Evolutionary conservation across 1,140 invertebrate species (phyloP).

Genomic region (Cyphomyrmex costatus): DNA sequence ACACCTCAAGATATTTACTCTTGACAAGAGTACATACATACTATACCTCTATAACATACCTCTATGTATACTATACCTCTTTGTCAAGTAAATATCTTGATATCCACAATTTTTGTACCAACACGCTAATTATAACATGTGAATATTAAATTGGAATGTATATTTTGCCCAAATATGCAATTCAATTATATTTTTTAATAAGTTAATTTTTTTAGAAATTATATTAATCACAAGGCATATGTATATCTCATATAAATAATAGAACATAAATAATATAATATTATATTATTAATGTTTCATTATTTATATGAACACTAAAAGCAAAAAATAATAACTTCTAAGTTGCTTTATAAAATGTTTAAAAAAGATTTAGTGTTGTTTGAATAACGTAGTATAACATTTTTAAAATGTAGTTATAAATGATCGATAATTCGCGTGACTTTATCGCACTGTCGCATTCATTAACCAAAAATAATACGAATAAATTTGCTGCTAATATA

Average conservation of each 20-base stretch:
- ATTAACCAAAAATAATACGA: conserved; percentile 31
- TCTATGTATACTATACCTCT: background rate
- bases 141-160: background rate
- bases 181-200: background rate
- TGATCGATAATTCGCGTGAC: background rate
- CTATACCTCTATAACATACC: too few species aligned
- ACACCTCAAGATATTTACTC: background rate
- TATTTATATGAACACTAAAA: background rate
- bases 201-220: background rate
- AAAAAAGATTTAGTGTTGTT: background rate
- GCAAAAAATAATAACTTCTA: background rate
- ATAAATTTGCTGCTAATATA: conserved; percentile 36
- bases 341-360: background rate
- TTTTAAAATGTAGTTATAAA: conserved; percentile 9
- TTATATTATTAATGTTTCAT: too few species aligned
- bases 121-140: background rate
- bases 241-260: too few species aligned
- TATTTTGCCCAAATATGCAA: background rate
- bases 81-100: conserved; percentile 4
- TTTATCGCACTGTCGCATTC: background rate
- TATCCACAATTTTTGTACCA: background rate
- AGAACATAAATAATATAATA: too few species aligned
- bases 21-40: too few species aligned
- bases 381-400: too few species aligned
- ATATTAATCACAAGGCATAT: background rate